phyloP scores from a whole-genome alignment of 2,113 vertebrate species.

The Desmodus rotundus region DNA sequence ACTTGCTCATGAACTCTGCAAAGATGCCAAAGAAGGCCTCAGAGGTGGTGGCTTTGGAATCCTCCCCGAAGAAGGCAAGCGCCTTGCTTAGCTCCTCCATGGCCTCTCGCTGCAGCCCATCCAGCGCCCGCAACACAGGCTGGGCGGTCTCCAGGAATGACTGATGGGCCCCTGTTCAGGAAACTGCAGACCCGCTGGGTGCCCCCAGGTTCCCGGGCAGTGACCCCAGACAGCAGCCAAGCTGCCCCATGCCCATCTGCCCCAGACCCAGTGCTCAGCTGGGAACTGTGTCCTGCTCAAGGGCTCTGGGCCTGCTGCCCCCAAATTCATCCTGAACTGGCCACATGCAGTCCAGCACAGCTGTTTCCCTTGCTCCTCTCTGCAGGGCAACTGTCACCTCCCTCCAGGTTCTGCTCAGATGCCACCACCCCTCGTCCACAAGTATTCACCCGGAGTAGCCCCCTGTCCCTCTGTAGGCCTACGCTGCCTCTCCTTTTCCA shows the following conservation, averaged over 20 bases:
- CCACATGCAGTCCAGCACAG: fast-evolving
- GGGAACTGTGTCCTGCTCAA: not conserved
- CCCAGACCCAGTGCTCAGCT: not conserved
- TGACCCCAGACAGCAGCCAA: not conserved
- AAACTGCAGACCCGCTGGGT: not conserved
- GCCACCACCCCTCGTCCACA: not conserved
- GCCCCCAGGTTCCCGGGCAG: fast-evolving
- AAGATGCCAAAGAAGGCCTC: conserved; percentile 98
- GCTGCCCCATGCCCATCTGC: not conserved
- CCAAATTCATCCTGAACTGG: not conserved
- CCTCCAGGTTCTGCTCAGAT: not conserved
- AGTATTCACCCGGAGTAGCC: fast-evolving
- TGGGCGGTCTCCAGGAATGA: conserved; percentile 94
- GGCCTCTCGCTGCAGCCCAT: conserved; percentile 90
- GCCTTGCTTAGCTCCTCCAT: conserved; percentile 94
- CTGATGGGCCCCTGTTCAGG: conserved; percentile 83
- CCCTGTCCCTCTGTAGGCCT: not conserved
- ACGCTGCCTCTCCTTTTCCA: not conserved
- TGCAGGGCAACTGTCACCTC: not conserved
- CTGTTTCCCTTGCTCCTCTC: not conserved
- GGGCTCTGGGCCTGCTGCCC: not conserved
- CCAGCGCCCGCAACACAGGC: conserved; percentile 89
- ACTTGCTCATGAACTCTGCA: conserved; percentile 95
- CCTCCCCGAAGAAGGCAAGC: conserved; percentile 94
- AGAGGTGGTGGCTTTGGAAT: conserved; percentile 91